Evolutionary conservation across 2,888 invertebrate genomes (phyloP).

Genomic region (Mellilla xanthometata): DNA sequence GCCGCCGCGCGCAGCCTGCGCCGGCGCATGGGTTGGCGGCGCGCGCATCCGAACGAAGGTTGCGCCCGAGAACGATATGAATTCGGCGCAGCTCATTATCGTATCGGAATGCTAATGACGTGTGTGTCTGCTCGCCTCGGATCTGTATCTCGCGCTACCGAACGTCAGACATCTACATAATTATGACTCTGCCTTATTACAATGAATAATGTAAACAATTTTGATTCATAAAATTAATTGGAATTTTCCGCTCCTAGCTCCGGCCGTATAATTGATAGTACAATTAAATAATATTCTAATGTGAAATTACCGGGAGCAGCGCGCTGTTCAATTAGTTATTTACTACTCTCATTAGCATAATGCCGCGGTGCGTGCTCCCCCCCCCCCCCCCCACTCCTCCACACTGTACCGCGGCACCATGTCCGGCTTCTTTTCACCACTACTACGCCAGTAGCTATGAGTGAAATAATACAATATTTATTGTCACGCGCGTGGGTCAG

Average conservation of each 20-base stretch:
- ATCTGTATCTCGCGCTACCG: neutral
- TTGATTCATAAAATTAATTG: conserved; percentile 35
- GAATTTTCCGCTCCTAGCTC: conserved; percentile 31
- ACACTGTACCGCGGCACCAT: too few relatives aligned
- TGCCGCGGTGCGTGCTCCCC: conserved; percentile 20
- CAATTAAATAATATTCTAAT: conserved; percentile 37
- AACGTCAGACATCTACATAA: conserved; percentile 15
- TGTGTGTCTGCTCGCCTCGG: too few relatives aligned
- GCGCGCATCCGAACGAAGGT: too few relatives aligned
- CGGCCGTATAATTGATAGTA: conserved; percentile 32
- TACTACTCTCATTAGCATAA: conserved; percentile 44
- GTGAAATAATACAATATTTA: too few relatives aligned
- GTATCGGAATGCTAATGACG: too few relatives aligned
- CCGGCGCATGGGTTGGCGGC: too few relatives aligned
- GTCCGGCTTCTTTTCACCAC: too few relatives aligned
- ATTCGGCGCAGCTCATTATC: too few relatives aligned
- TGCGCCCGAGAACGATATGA: too few relatives aligned
- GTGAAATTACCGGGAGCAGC: conserved; percentile 31
- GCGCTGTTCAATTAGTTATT: conserved; percentile 43
- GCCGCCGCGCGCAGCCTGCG: too few relatives aligned
- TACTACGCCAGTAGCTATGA: too few relatives aligned
- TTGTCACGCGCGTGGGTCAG: too few relatives aligned
- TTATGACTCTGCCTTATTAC: conserved; percentile 18
- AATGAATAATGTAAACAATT: conserved; percentile 33
- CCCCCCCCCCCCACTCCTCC: conserved; percentile 4